These are phyloP conservation scores for Drepana arcuata DNA, from an alignment of 1,140 invertebrate genomes.

Conservation along the genomic window DNA sequence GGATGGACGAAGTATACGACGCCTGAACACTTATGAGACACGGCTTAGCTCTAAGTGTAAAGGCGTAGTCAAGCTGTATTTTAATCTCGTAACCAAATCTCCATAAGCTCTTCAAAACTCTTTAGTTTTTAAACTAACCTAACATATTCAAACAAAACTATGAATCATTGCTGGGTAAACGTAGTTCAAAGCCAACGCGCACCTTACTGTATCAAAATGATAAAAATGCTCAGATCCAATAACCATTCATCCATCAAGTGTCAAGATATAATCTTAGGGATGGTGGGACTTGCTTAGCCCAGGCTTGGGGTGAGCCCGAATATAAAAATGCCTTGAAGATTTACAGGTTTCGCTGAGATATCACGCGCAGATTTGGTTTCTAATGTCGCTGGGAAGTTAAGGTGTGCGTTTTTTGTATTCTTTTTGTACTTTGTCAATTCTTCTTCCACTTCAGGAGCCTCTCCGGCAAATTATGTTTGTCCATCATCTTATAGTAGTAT, in stretches of 20 bases:
- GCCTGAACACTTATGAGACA: too few relatives aligned
- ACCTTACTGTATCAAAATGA: slow-evolving; percentile 69
- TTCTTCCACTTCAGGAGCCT: neutral
- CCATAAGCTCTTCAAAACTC: too few relatives aligned
- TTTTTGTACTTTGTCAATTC: neutral
- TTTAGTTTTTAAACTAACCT: too few relatives aligned
- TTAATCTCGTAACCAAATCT: too few relatives aligned
- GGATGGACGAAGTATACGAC: too few relatives aligned
- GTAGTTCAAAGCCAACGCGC: too few relatives aligned
- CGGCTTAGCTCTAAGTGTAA: too few relatives aligned
- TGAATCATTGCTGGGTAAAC: too few relatives aligned
- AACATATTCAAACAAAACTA: too few relatives aligned
- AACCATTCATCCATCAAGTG: slow-evolving; percentile 74
- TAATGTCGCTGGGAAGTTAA: too few relatives aligned
- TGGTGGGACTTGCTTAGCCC: slow-evolving; percentile 54
- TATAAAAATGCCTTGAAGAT: slow-evolving; percentile 68
- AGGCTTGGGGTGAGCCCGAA: slow-evolving; percentile 41
- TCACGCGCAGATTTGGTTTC: slow-evolving; percentile 50
- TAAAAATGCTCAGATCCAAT: slow-evolving; percentile 74
- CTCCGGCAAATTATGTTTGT: neutral
- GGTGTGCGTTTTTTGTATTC: too few relatives aligned
- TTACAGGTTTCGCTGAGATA: slow-evolving; percentile 62
- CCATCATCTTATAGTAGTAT: neutral
- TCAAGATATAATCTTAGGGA: slow-evolving; percentile 72
- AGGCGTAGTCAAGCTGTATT: too few relatives aligned